Evolutionary conservation across 1,140 invertebrate species (phyloP), one percentile per base, ranked within the genome.

Genomic region (Sycophaga agraensis): DNA sequence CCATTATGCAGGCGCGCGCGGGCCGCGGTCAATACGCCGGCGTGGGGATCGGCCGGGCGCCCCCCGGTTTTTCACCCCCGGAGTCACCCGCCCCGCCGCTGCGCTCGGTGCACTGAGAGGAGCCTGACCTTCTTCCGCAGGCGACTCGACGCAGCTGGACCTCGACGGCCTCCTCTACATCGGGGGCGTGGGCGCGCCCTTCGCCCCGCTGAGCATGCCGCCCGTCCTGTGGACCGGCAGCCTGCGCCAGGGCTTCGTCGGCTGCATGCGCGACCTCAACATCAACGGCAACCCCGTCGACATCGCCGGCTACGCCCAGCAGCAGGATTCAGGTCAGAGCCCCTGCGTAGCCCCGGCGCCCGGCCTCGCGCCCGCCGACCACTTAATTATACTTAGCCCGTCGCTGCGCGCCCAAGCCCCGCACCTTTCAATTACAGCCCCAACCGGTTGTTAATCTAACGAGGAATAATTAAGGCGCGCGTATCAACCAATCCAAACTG

Each of bases 231-330:
- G 96, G 96, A 92, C 93, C 4, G 94, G 90, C 0, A 88, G 91
- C 6, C 78, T 98, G 21, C 85, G 90, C 53, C 88, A 93, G 70
- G 97, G 97, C 12, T 99, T 92, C 73, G 93, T 98, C 1, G 97
- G 97, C 3, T 99, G 97, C 76, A 86, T 99, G 72, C 86, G 94
- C 70, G 96, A 98, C 77, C 83, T 99, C 65, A 86, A 93, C 64
- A 84, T 98, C 69, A 96, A 97, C 80, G 92, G 92, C n/a, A 89
- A 93, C 66, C 87, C 91, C 14, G 86, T 97, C 54, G 96, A 99
- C 77, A 87, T 99, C 56, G 91, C 93, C 12, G 87, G 88, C 24
- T 94, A 89, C 75, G 94, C 94, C 8, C 83, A 91, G 63, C 89
- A 94, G 67, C 95, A 98, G 80, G 92, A 95, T 80, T 91, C 88